A percentile compares a stretch with the other conserved stretches of the same genome.
These are phyloP conservation scores for Phthorimaea operculella DNA, from an alignment of 1,140 invertebrate species.

Conservation along the genomic window DNA sequence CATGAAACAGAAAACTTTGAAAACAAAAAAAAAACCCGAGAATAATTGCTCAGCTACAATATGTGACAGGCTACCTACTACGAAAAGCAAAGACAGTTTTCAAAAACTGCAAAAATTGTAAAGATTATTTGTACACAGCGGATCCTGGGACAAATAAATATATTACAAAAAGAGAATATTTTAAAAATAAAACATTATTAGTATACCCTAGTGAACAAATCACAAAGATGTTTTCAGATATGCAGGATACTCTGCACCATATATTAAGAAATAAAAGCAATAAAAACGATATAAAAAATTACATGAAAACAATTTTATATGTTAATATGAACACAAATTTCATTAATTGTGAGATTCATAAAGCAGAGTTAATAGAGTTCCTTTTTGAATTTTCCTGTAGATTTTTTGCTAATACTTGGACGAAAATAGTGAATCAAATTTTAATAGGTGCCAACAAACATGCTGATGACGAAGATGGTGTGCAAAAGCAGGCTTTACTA, in stretches of 20 bases:
- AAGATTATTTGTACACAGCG: conserved; percentile 5
- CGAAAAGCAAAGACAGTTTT: conserved; percentile 7
- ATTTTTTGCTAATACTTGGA: conserved; percentile 9
- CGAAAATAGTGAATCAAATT: neutral
- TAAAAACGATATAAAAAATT: conserved; percentile 2
- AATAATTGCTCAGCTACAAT: conserved; percentile 12
- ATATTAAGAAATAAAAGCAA: conserved; percentile 2
- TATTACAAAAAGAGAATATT: conserved; percentile 6
- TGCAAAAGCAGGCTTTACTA: conserved; percentile 6
- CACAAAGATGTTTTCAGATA: conserved; percentile 11
- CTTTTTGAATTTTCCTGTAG: conserved; percentile 2
- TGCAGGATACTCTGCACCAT: conserved; percentile 8
- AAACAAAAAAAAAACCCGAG: conserved; percentile 8
- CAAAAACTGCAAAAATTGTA: conserved; percentile 10
- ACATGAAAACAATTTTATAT: conserved; percentile 8
- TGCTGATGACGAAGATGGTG: neutral
- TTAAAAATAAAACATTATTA: conserved; percentile 9
- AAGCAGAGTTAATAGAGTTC: conserved; percentile 1
- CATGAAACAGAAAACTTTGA: neutral
- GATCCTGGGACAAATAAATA: conserved; percentile 1
- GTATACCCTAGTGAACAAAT: conserved; percentile 2
- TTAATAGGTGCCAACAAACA: conserved; percentile 1
- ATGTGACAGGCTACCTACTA: conserved; percentile 12
- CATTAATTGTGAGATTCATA: conserved; percentile 5
- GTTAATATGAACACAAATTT: conserved; percentile 8